Evolutionary conservation across 2,113 vertebrate species (phyloP).

Genomic region (Bungarus multicinctus): DNA sequence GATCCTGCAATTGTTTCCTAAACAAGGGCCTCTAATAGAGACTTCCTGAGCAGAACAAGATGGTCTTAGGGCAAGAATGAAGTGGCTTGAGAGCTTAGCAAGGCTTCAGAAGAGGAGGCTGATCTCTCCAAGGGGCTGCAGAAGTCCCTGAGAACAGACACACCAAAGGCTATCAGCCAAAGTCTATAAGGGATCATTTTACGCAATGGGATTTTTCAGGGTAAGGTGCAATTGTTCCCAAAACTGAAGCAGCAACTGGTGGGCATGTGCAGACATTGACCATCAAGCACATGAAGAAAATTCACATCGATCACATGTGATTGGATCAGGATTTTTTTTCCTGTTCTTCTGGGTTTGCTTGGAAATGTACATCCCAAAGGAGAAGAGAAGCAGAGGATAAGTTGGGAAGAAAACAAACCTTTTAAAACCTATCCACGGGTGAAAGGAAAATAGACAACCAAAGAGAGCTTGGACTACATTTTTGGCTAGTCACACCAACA

Average conservation of each 20-base stretch:
- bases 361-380: background rate
- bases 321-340: background rate
- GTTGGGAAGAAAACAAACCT: background rate
- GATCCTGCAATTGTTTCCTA: constrained; percentile 5
- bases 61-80: background rate
- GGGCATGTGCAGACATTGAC: background rate
- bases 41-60: constrained; percentile 12
- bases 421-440: background rate
- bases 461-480: background rate
- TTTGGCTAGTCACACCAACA: background rate
- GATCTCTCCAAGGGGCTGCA: background rate
- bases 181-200: background rate
- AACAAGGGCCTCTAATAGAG: constrained; percentile 9
- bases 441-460: background rate
- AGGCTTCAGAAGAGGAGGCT: background rate
- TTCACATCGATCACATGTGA: background rate
- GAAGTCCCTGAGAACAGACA: background rate
- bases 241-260: background rate
- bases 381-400: background rate
- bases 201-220: background rate
- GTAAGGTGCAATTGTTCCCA: background rate
- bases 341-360: background rate
- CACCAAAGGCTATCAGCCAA: background rate
- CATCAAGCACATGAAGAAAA: background rate
- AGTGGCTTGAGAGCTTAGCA: background rate